Conservation (phyloP, 2,113 vertebrate genomes). For the Charina bottae region DNA sequence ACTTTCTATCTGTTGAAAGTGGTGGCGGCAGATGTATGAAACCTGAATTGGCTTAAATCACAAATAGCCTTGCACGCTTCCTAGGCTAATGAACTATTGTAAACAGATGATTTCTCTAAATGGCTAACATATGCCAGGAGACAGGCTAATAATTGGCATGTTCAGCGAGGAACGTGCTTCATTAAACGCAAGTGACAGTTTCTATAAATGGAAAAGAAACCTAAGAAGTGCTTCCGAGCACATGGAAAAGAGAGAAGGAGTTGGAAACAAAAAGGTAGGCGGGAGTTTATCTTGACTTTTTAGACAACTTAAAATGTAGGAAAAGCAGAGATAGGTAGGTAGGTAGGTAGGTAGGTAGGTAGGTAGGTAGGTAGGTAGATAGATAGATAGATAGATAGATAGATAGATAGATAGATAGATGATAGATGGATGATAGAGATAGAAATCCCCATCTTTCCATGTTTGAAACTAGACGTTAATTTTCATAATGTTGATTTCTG, state of each 20-base stretch:
- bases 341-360: too few relatives aligned
- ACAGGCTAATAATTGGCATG: constrained; percentile 24
- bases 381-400: too few relatives aligned
- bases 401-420: too few relatives aligned
- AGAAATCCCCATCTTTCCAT: not conserved
- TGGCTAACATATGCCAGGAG: constrained; percentile 29
- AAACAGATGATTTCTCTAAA: constrained; percentile 38
- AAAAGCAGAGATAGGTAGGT: not conserved
- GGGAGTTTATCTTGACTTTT: not conserved
- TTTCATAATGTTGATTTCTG: not conserved
- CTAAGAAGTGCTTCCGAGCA: not conserved
- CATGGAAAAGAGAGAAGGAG: not conserved
- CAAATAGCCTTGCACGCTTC: constrained; percentile 35
- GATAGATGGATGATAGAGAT: not conserved
- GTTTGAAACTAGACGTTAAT: not conserved
- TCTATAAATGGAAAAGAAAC: constrained; percentile 27
- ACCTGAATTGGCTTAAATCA: constrained; percentile 6
- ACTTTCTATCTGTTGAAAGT: constrained; percentile 12
- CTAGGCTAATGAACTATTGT: not conserved
- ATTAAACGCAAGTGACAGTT: constrained; percentile 12
- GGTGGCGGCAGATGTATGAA: not conserved
- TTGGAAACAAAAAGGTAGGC: not conserved
- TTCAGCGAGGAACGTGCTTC: constrained; percentile 36
- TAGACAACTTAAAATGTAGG: not conserved
- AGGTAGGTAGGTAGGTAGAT: not conserved